phyloP scores from a whole-genome alignment of 1,140 invertebrate genomes.

The Cotesia chilonis region DNA sequence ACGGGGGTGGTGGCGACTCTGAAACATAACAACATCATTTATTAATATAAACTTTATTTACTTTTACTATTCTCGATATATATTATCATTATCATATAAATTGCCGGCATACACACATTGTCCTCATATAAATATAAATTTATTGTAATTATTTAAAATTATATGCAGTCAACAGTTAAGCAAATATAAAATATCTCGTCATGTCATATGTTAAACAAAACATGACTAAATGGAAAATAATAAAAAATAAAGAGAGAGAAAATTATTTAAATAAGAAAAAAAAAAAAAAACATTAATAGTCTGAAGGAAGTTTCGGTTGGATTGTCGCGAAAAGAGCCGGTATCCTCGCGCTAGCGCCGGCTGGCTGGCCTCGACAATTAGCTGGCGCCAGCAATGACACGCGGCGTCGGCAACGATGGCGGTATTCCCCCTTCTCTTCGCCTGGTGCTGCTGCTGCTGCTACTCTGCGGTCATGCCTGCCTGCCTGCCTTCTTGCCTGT shows the following conservation, averaged over 20 bases:
- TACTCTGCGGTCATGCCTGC: conserved; percentile 3
- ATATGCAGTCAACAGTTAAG: too few relatives aligned
- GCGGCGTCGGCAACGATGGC: conserved; percentile 48
- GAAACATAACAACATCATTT: conserved; percentile 49
- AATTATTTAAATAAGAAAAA: conserved; percentile 1
- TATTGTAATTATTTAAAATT: too few relatives aligned
- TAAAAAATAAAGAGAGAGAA: background rate
- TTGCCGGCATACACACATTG: conserved; percentile 25
- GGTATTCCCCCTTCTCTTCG: conserved; percentile 31
- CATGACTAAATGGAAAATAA: conserved; percentile 1
- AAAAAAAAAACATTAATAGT: conserved; percentile 18
- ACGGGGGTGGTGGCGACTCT: conserved; percentile 79
- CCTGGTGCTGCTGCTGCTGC: conserved; percentile 17
- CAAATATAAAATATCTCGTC: too few relatives aligned
- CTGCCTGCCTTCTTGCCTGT: conserved; percentile 33
- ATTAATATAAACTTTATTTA: background rate
- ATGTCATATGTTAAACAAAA: conserved; percentile 11
- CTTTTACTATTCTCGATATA: conserved; percentile 31
- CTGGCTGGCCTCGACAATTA: conserved; percentile 63
- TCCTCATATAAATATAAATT: conserved; percentile 39
- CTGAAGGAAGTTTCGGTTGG: conserved; percentile 43
- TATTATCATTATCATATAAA: background rate
- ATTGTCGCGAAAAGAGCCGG: conserved; percentile 40
- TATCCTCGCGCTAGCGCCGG: conserved; percentile 55
- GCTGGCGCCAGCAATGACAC: conserved; percentile 62